Evolutionary conservation across 2,797 vertebrate genomes (phyloP), one percentile per base, ranked within the genome.

Genomic region (Echiichthys vipera): DNA sequence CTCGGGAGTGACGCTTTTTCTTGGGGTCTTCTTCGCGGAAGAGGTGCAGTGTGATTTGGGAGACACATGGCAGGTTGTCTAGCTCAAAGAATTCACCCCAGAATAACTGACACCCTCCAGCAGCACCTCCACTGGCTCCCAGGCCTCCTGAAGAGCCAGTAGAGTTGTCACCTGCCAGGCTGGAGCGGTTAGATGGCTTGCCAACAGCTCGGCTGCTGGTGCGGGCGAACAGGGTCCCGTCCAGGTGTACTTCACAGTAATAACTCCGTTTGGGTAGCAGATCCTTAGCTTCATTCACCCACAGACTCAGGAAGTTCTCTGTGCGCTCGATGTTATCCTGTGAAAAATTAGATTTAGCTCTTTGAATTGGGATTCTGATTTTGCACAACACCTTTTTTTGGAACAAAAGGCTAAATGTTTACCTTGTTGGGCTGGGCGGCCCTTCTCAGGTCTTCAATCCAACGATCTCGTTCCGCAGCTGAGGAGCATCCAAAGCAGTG

Each of bases 81-180:
- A 99, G 90, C 84, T 97, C 96, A 61, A 99, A 98, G 79, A 96
- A 95, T 83, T 98, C 97, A 0, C 97, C 96, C 97, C 97, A 99
- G 85, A 98, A 98, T 24, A 97, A 86, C 64, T 93, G 94, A 71
- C 94, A 94, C 9, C 94, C 93, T 37, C 89, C 90, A 15, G 45
- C 27, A 5, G 17, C 65, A 12, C 90, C 80, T 30, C 88, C 87
- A 15, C 84, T 65, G 14, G 64, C 32, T 12, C 88, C 89, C 5
- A 39, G 71, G 8, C 82, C 84, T 56, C 91, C 89, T 2, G 81
- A 68, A 14, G 89, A 71, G 11, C 84, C 89, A 8, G 40, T 51
- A 0, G 86, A 79, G 58, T 54, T 67, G 3, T 95, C 94, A 13
- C 71, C 83, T 20, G 80, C 87, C 56, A 82, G 59, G 58, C 61